These are phyloP conservation scores for Malaclemys terrapin DNA, from an alignment of 2,113 vertebrate species.

Conservation along the genomic window DNA sequence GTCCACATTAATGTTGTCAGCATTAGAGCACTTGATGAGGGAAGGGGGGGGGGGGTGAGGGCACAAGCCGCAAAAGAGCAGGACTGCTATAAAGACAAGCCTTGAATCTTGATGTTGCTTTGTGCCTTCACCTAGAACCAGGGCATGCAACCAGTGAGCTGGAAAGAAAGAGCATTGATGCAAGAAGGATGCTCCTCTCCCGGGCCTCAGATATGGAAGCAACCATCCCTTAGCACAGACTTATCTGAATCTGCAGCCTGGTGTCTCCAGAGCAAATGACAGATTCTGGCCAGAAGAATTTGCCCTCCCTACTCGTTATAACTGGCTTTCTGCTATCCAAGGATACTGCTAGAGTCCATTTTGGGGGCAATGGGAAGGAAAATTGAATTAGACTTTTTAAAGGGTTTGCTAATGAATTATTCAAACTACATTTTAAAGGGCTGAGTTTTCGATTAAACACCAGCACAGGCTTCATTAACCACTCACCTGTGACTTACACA, in stretches of 20 bases:
- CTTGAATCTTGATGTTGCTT: neutral
- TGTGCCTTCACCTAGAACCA: rapidly evolving
- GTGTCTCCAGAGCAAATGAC: neutral
- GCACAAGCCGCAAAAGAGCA: neutral
- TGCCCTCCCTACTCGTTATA: constrained; percentile 45
- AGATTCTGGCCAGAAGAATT: constrained; percentile 25
- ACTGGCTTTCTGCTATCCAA: constrained; percentile 19
- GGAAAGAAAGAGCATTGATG: neutral
- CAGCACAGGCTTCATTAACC: constrained; percentile 38
- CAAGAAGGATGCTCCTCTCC: neutral
- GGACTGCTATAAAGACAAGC: neutral
- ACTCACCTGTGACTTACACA: constrained; percentile 25
- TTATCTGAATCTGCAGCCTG: neutral
- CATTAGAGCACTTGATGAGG: neutral
- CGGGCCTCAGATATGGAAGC: neutral
- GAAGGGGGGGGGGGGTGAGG: neutral
- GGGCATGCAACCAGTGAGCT: neutral
- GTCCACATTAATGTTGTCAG: neutral
- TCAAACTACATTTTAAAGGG: constrained; percentile 44
- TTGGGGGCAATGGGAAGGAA: constrained; percentile 59
- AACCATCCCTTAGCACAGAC: rapidly evolving
- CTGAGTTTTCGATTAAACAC: constrained; percentile 49
- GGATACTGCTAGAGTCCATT: constrained; percentile 38
- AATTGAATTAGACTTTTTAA: constrained; percentile 63
- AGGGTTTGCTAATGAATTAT: constrained; percentile 66